Evolutionary conservation across 1,140 invertebrate species (phyloP), one percentile per base, ranked within the genome.

Genomic region (Hyles euphorbiae): DNA sequence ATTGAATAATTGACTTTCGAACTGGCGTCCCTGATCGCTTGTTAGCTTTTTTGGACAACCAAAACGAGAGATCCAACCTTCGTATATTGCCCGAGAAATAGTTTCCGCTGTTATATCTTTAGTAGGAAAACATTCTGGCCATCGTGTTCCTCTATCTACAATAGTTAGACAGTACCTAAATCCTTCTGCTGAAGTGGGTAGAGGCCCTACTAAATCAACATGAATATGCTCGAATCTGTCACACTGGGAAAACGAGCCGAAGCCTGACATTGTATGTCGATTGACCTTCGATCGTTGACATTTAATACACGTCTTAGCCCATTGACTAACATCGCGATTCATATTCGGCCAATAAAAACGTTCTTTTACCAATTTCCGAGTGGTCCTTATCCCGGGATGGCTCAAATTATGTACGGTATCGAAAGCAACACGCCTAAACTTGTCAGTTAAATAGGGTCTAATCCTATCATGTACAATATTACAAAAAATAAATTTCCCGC

Each of bases 161-260:
- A 22, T 49, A n/a, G 12, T 22, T 49, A 49, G 36, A 36, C 36
- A 49, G 32, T 49, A 49, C 48, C 12, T 49, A 49, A 12, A 49
- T 34, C 51, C 33, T n/a, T 52, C 5, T 34, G 51, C 4, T 7
- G 22, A 12, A 6, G 40, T 54, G 5, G 53, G 34, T 8, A 54
- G 34, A 8, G 43, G 53, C 3, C 53, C 53, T 12, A 54, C n/a
- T 43, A 43, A 7, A 44, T 54, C 53, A 12, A 54, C 36, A 44
- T 54, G 53, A 22, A 54, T 54, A 44, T 54, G 53, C n/a, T 54
- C 53, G n/a, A 44, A 50, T 5, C 32, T 22, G 32, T 50, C 49
- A 50, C 11, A 8, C n/a, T 6, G 33, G n/a, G 9, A 3, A 22
- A 54, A 54, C 36, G 5, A 12, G 3, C 34, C n/a, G 43, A 44